phyloP scores from a whole-genome alignment of 2,888 invertebrate genomes.

The Drosophila anomelani region DNA sequence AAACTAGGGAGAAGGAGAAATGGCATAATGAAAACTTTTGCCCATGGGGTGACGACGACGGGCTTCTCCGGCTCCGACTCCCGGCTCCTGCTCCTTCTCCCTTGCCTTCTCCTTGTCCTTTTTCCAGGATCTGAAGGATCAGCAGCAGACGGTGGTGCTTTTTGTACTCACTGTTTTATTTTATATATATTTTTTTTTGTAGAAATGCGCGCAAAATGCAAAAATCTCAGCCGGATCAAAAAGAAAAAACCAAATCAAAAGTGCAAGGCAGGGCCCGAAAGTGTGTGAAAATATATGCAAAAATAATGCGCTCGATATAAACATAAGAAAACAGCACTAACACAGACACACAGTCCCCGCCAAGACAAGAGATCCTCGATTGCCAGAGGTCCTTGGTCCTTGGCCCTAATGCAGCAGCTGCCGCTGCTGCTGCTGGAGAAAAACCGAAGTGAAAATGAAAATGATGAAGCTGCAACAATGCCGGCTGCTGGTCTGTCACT shows the following conservation, averaged over 20 bases:
- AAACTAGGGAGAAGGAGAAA: constrained; percentile 47
- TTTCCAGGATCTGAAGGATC: constrained; percentile 36
- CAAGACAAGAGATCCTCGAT: constrained; percentile 54
- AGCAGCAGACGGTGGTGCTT: constrained; percentile 73
- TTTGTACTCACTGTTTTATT: constrained; percentile 26
- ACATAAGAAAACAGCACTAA: constrained; percentile 36
- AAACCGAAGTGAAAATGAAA: constrained; percentile 50
- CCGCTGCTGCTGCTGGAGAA: constrained; percentile 63
- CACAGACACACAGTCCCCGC: constrained; percentile 43
- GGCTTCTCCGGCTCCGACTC: constrained; percentile 29
- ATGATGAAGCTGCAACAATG: constrained; percentile 73
- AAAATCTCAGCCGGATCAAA: constrained; percentile 61
- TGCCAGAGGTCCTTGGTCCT: constrained; percentile 53
- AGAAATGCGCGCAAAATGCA: constrained; percentile 79
- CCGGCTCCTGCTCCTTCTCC: constrained; percentile 14
- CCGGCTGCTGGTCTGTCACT: constrained; percentile 67
- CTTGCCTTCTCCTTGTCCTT: constrained; percentile 12
- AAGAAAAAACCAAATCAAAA: constrained; percentile 64
- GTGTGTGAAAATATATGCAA: constrained; percentile 61
- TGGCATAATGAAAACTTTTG: constrained; percentile 71
- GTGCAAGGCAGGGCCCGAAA: constrained; percentile 58
- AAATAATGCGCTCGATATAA: constrained; percentile 54
- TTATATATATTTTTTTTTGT: constrained; percentile 46
- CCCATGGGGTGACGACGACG: constrained; percentile 76
- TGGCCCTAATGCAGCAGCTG: constrained; percentile 21